These are phyloP conservation scores for Mungos mungo DNA, from an alignment of 2,113 vertebrate species.

Conservation along the genomic window DNA sequence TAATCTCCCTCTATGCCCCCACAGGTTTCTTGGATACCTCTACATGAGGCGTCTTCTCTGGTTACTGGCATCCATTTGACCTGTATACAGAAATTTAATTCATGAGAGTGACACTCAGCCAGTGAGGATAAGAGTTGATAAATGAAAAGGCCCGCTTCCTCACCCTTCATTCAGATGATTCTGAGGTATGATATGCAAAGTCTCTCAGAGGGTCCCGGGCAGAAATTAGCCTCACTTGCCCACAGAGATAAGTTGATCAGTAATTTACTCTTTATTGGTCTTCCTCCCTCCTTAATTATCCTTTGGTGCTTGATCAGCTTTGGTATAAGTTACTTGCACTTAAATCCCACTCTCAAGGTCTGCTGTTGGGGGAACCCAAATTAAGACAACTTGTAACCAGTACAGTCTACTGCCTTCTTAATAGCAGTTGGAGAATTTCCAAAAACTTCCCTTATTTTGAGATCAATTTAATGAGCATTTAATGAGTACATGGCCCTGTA, in stretches of 20 bases:
- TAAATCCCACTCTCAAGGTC: not conserved
- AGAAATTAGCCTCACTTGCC: not conserved
- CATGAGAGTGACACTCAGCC: not conserved
- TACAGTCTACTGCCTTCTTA: not conserved
- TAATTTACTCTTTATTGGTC: not conserved
- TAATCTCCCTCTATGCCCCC: not conserved
- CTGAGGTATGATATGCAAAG: not conserved
- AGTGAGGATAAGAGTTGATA: not conserved
- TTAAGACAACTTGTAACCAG: not conserved
- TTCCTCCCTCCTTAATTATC: not conserved
- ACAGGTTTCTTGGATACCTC: not conserved
- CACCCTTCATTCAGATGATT: not conserved
- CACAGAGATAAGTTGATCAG: not conserved
- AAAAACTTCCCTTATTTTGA: not conserved
- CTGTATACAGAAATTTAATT: not conserved
- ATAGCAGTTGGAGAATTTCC: not conserved
- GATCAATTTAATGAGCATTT: constrained; percentile 40
- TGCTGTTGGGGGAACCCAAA: not conserved
- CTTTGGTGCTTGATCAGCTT: not conserved
- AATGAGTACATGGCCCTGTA: not conserved
- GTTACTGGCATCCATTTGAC: not conserved
- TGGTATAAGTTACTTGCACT: not conserved
- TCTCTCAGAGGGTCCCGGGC: not conserved
- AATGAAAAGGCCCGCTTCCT: not conserved
- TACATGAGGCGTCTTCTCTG: not conserved